phyloP scores from a whole-genome alignment of 2,113 vertebrate species.

The Corythaeola cristata region DNA sequence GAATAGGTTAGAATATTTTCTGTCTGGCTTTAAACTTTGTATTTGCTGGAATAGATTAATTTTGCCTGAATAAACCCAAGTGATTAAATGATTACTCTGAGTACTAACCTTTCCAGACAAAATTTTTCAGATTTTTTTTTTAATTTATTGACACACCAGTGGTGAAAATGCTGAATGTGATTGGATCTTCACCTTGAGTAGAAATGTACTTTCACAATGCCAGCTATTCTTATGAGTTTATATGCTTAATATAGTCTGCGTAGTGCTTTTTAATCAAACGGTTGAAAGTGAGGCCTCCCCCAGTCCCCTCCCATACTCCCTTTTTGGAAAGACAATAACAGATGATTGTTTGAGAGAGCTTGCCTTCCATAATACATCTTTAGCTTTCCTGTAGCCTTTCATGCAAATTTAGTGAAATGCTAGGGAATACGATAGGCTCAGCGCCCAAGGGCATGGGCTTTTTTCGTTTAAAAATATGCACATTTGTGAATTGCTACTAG shows the following conservation, averaged over 20 bases:
- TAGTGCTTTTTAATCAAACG: not conserved
- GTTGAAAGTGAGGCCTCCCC: not conserved
- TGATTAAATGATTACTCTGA: not conserved
- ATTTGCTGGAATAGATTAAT: not conserved
- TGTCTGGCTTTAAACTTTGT: not conserved
- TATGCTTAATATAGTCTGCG: not conserved
- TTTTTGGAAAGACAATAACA: not conserved
- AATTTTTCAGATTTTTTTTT: not conserved
- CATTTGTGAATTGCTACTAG: not conserved
- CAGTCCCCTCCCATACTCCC: not conserved
- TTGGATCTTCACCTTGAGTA: not conserved
- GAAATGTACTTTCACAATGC: not conserved
- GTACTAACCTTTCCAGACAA: not conserved
- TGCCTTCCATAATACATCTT: not conserved
- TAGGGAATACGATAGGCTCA: not conserved
- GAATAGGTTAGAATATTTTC: not conserved
- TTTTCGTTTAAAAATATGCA: not conserved
- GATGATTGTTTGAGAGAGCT: not conserved
- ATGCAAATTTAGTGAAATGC: not conserved
- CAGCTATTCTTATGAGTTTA: not conserved
- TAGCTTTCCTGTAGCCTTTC: not conserved
- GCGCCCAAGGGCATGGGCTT: not conserved
- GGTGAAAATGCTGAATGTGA: not conserved
- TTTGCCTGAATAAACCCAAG: not conserved
- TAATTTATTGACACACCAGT: not conserved